Percentiles rank a stretch among this genome's conserved stretches.
Evolutionary conservation across 2,797 vertebrate species (phyloP).

Genomic region (Aeoliscus strigatus): DNA sequence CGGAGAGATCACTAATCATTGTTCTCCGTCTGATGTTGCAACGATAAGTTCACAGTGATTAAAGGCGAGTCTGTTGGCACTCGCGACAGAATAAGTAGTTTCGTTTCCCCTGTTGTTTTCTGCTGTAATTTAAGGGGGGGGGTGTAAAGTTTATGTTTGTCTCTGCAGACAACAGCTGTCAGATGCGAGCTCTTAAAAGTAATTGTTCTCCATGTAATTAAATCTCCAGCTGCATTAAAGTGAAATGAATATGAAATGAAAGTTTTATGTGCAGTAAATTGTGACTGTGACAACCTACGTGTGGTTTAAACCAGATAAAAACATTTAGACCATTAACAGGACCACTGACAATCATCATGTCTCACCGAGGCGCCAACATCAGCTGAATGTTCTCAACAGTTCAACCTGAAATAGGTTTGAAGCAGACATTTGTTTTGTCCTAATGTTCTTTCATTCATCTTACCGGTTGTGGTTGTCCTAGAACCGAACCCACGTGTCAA

Average conservation of each 20-base stretch:
- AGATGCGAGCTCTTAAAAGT: conserved; percentile 14
- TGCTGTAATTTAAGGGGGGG: background rate
- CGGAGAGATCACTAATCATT: conserved; percentile 1
- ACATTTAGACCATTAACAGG: too few species aligned
- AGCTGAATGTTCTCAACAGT: too few species aligned
- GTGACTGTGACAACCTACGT: too few species aligned
- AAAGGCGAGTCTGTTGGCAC: background rate
- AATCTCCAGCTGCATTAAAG: conserved; percentile 16
- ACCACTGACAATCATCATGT: too few species aligned
- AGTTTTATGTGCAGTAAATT: too few species aligned
- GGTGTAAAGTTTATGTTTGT: background rate
- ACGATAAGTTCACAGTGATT: conserved; percentile 3
- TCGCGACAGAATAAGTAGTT: background rate
- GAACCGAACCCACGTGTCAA: too few species aligned
- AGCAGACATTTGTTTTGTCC: too few species aligned
- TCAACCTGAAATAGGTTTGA: too few species aligned
- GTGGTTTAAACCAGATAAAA: too few species aligned
- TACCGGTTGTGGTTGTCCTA: too few species aligned
- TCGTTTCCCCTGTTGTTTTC: background rate
- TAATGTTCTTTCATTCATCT: too few species aligned
- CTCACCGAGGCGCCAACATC: too few species aligned
- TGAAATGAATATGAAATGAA: conserved; percentile 9
- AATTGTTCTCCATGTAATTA: conserved; percentile 26
- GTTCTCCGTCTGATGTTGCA: background rate
- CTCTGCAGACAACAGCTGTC: conserved; percentile 23